Evolutionary conservation across 2,113 vertebrate genomes (phyloP).

Genomic region (Lota lota): DNA sequence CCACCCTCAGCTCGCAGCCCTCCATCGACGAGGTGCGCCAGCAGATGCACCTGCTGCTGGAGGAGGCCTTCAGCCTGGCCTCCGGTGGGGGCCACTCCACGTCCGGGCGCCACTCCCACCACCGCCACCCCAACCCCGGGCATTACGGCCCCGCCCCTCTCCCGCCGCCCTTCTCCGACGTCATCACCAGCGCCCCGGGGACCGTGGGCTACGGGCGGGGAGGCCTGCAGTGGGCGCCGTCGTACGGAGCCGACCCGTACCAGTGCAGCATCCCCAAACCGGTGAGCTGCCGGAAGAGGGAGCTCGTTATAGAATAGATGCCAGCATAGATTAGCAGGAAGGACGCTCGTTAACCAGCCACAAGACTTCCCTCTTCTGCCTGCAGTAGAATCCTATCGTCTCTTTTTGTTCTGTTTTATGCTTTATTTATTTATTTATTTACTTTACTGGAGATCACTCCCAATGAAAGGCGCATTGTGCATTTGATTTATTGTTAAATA

Average conservation of each 20-base stretch:
- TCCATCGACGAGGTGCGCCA: conserved; percentile 97
- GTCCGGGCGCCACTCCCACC: conserved; percentile 74
- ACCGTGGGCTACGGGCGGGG: conserved; percentile 83
- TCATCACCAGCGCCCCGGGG: conserved; percentile 92
- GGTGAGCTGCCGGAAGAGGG: conserved; percentile 68
- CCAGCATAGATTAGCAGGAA: no score
- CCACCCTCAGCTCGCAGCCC: conserved; percentile 96
- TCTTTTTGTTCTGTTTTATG: no score
- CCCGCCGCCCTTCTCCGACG: conserved; percentile 85
- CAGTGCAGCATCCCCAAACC: conserved; percentile 94
- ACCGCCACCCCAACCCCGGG: conserved; percentile 55
- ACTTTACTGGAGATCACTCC: no score
- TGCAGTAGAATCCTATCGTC: no score
- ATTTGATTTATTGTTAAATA: no score
- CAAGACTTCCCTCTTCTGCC: background rate
- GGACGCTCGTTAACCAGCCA: no score
- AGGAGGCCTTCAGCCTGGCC: conserved; percentile 97
- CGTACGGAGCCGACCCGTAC: conserved; percentile 89
- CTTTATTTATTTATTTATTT: no score
- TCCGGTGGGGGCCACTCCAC: conserved; percentile 84
- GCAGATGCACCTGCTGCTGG: conserved; percentile 97
- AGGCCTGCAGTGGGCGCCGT: conserved; percentile 92
- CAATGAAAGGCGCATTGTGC: no score
- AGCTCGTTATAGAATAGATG: no score
- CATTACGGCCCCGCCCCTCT: conserved; percentile 82